Percentiles rank a stretch among this genome's conserved stretches.
These are phyloP conservation scores for Blastobasis adustella DNA, from an alignment of 2,888 invertebrate genomes.

Conservation along the genomic window DNA sequence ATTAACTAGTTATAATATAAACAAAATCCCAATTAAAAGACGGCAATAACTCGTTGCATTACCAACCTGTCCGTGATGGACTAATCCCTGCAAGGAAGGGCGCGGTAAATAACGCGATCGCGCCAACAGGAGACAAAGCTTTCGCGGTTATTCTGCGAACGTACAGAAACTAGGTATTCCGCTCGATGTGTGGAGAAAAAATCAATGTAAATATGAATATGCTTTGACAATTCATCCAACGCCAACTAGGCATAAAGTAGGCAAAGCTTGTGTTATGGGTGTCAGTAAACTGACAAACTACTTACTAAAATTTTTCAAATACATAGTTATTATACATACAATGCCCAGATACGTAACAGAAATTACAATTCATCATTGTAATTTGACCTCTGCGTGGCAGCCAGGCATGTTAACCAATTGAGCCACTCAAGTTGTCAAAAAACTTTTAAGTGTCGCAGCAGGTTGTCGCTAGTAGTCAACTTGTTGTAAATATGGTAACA, in stretches of 20 bases:
- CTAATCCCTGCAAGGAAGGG: constrained; percentile 44
- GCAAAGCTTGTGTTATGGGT: neutral
- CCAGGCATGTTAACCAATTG: too few species aligned
- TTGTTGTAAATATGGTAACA: too few species aligned
- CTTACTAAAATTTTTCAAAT: neutral
- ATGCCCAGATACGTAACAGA: too few species aligned
- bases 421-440: too few species aligned
- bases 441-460: too few species aligned
- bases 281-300: neutral
- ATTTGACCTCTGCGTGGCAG: too few species aligned
- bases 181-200: neutral
- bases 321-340: too few species aligned
- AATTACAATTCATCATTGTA: too few species aligned
- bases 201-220: neutral
- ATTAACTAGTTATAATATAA: neutral
- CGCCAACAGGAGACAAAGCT: constrained; percentile 40
- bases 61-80: constrained; percentile 43
- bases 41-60: constrained; percentile 47
- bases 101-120: constrained; percentile 52
- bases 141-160: constrained; percentile 30
- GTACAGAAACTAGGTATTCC: neutral
- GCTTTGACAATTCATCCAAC: too few species aligned
- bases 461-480: too few species aligned
- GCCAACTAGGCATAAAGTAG: too few species aligned
- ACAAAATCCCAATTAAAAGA: constrained; percentile 15